Percentiles rank a stretch among this genome's conserved stretches.
These are phyloP conservation scores for Phainopepla nitens DNA, from an alignment of 2,113 vertebrate genomes.

Conservation along the genomic window DNA sequence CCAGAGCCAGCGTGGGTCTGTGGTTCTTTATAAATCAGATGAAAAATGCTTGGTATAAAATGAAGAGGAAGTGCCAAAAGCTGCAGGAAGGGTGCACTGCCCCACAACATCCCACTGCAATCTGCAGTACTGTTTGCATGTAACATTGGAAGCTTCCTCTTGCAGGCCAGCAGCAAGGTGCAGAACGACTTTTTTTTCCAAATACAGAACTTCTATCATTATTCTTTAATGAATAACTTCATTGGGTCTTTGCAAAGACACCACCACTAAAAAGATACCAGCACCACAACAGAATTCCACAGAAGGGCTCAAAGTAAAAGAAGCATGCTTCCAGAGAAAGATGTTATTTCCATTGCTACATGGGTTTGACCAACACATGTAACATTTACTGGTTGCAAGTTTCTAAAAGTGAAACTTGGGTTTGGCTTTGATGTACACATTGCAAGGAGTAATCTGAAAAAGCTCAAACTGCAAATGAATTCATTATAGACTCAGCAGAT, in stretches of 20 bases:
- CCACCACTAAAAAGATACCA: neutral
- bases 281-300: neutral
- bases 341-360: neutral
- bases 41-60: neutral
- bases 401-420: neutral
- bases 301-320: neutral
- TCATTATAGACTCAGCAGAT: neutral
- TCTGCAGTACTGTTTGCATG: neutral
- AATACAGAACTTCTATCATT: neutral
- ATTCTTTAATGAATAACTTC: neutral
- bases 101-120: neutral
- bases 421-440: neutral
- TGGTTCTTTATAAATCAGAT: neutral
- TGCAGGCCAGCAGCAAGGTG: neutral
- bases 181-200: neutral
- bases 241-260: neutral
- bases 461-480: conserved; percentile 17
- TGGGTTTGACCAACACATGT: neutral
- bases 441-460: neutral
- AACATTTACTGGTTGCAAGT: neutral
- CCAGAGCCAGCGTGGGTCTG: neutral
- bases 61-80: neutral
- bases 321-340: neutral
- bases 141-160: neutral
- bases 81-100: neutral